Conservation (phyloP, 2,797 vertebrate species). For the Phalanger gymnotis region DNA sequence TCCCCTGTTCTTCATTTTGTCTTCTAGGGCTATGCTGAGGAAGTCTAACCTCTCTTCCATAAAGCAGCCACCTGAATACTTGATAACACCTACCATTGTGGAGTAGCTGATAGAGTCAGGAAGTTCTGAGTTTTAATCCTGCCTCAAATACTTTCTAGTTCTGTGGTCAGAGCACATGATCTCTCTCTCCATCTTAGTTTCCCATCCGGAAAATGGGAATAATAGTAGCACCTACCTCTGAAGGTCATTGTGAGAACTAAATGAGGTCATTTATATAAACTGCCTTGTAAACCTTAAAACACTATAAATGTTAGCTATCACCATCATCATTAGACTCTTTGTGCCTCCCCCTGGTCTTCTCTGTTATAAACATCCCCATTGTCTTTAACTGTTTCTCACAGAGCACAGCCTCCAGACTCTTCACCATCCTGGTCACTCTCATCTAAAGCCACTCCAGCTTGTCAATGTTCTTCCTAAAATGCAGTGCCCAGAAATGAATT, state of each 20-base stretch:
- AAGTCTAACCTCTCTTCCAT: background rate
- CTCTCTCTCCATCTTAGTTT: background rate
- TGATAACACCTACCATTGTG: background rate
- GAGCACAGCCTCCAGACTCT: background rate
- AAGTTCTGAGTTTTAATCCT: background rate
- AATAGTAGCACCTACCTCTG: background rate
- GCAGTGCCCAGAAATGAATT: background rate
- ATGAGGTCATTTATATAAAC: background rate
- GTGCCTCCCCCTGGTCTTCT: background rate
- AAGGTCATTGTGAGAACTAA: background rate
- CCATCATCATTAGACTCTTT: background rate
- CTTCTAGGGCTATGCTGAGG: background rate
- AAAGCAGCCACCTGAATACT: background rate
- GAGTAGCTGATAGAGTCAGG: background rate
- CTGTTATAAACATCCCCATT: background rate
- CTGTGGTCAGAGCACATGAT: background rate
- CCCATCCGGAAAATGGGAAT: background rate
- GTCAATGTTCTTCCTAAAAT: background rate
- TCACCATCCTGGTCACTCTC: background rate
- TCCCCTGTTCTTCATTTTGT: background rate
- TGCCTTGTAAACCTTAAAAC: background rate
- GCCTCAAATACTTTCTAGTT: background rate
- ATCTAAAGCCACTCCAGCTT: background rate
- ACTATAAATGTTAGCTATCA: background rate
- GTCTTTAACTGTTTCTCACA: background rate